These are phyloP conservation scores for Criorhina ranunculi DNA, from an alignment of 2,888 invertebrate genomes.

Conservation along the genomic window DNA sequence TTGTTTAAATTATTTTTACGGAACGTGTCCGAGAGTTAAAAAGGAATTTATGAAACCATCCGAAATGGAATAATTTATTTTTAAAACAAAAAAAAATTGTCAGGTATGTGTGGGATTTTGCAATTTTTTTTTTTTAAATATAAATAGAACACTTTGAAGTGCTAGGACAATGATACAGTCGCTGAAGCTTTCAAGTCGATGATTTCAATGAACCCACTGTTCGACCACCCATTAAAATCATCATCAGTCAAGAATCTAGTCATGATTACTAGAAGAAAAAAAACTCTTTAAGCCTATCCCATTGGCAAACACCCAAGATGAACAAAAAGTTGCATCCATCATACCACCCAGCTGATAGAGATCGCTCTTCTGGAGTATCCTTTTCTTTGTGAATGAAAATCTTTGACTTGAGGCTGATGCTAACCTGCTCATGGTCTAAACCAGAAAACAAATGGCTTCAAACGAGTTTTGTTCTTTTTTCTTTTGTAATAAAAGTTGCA, in stretches of 20 bases:
- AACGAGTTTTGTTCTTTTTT: slow-evolving; percentile 1
- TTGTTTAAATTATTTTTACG: too few species aligned
- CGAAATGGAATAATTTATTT: background rate
- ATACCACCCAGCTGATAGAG: background rate
- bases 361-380: background rate
- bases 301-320: too few species aligned
- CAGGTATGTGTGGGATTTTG: background rate
- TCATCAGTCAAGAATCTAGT: too few species aligned
- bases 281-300: too few species aligned
- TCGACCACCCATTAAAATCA: too few species aligned
- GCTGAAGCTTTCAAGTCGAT: too few species aligned
- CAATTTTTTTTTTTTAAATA: background rate
- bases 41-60: slow-evolving; percentile 8
- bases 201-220: too few species aligned
- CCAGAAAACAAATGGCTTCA: background rate
- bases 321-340: background rate
- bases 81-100: background rate
- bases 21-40: slow-evolving; percentile 1
- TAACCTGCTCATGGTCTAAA: background rate
- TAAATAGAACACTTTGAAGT: background rate
- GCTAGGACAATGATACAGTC: too few species aligned
- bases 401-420: background rate
- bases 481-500: slow-evolving; percentile 4
- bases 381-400: slow-evolving; percentile 27
- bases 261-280: too few species aligned